These are phyloP conservation scores for Heteractis magnifica DNA, from an alignment of 92 coral and sea anemone species.

Conservation along the genomic window DNA sequence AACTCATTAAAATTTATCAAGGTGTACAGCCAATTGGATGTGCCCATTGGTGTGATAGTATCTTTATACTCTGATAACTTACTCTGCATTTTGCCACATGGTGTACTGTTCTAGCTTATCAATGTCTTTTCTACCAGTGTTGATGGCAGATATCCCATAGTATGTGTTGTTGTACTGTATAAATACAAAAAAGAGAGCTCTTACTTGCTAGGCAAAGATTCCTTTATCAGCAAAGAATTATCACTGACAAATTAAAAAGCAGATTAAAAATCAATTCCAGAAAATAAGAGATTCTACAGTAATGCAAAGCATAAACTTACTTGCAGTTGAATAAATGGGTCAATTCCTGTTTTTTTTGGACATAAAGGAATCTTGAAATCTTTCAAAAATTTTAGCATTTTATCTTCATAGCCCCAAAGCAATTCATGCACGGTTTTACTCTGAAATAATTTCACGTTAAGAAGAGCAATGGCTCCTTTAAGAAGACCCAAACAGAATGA, in stretches of 20 bases:
- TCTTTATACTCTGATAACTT: conserved; percentile 5
- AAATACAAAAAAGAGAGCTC: background rate
- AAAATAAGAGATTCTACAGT: too few species aligned
- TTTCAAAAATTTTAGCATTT: background rate
- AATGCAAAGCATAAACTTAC: conserved; percentile 25
- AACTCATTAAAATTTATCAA: too few species aligned
- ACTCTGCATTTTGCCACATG: conserved; percentile 81
- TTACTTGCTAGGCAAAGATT: background rate
- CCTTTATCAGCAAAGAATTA: too few species aligned
- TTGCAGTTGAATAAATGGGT: conserved; percentile 69
- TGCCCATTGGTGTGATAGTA: too few species aligned
- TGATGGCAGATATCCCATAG: conserved; percentile 72
- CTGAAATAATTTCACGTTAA: conserved; percentile 46
- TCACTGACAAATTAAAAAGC: background rate
- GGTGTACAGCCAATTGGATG: too few species aligned
- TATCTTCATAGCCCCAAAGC: conserved; percentile 86
- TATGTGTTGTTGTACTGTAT: conserved; percentile 82
- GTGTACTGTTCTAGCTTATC: conserved; percentile 67
- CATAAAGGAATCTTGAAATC: conserved; percentile 42
- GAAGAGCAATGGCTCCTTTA: background rate
- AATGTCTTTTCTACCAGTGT: conserved; percentile 73
- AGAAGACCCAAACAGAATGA: background rate
- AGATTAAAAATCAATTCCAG: too few species aligned
- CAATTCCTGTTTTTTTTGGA: conserved; percentile 52
- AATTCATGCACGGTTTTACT: conserved; percentile 56